These are phyloP conservation scores for Spodoptera frugiperda DNA, from an alignment of 1,140 invertebrate genomes.

Conservation along the genomic window DNA sequence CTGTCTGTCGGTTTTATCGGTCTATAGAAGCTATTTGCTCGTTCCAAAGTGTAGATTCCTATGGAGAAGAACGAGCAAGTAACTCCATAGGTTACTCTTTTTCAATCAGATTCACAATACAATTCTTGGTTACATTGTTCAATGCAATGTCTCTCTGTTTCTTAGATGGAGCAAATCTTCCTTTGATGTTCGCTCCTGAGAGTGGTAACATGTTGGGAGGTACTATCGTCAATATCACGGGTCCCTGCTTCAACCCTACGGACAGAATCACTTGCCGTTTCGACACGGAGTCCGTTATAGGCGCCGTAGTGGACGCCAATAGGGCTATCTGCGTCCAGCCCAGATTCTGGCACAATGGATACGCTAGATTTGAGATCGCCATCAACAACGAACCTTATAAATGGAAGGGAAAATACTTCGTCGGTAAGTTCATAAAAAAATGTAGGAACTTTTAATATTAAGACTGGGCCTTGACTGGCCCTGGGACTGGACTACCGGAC, in stretches of 20 bases:
- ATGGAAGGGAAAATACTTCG: slow-evolving; percentile 97
- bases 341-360: slow-evolving; percentile 95
- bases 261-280: slow-evolving; percentile 92
- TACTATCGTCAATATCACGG: slow-evolving; percentile 97
- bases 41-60: no score
- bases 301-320: slow-evolving; percentile 92
- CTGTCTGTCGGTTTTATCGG: no score
- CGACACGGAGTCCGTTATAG: slow-evolving; percentile 91
- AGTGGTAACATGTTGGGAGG: slow-evolving; percentile 98
- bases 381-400: slow-evolving; percentile 94
- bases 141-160: slow-evolving; percentile 50
- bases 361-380: slow-evolving; percentile 95
- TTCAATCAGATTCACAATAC: no score
- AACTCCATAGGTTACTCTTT: no score
- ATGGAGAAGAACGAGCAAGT: no score
- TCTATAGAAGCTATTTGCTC: no score
- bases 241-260: slow-evolving; percentile 92
- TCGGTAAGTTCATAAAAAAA: slow-evolving; percentile 88
- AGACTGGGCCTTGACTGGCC: no score
- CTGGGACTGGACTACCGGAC: no score
- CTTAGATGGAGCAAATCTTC: slow-evolving; percentile 92
- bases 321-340: slow-evolving; percentile 96
- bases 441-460: background rate
- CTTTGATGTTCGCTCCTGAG: slow-evolving; percentile 95
- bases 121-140: no score